Base-by-base conservation (phyloP, 1,140 invertebrate genomes). In the Cherax quadricarinatus region DNA sequence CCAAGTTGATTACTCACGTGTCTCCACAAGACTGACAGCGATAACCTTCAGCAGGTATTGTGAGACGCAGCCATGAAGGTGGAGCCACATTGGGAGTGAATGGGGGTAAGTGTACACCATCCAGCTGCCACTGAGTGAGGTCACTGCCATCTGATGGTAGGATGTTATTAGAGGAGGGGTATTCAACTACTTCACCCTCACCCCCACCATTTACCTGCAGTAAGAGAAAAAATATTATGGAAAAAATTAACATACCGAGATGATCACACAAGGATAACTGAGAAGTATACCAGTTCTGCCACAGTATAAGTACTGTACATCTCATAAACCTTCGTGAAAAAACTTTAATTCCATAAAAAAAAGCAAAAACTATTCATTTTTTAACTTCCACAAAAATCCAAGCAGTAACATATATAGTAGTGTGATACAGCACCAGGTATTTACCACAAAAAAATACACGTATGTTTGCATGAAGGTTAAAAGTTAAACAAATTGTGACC, bases 41-140 rank as follows among this genome's bases (percentile, higher is more conserved):
- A 82, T 94, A 94, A 10, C 93, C 93, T 66, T 94, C 92, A 3
- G 93, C 85, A 3, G 93, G 93, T 66, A 94, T 94, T 80, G 93
- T 94, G 57, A 93, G 86, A 14, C 93, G 85, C n/a, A 94, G 73
- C 93, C 93, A 94, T 57, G 92, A 70, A 4, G 93, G 93, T 30
- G 93, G 91, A n/a, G 89, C 87, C 16, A 93, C 89, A 51, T 57
- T 88, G 18, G 93, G 92, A 21, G 87, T 92, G 24, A 88, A 93
- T 24, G 93, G 89, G 48, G 93, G 93, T 48, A 94, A 78, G 10
- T 79, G 85, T 24, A 93, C 93, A 2, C 70, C 86, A 51, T 94
- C 93, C 60, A 94, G 89, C 81, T 94, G 93, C 93, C 93, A 94
- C 60, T 89, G 85, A 10, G 93, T 93, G 7, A 94, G 78, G 51